Conservation (phyloP, 2,797 vertebrate species). For the Pygocentrus nattereri region DNA sequence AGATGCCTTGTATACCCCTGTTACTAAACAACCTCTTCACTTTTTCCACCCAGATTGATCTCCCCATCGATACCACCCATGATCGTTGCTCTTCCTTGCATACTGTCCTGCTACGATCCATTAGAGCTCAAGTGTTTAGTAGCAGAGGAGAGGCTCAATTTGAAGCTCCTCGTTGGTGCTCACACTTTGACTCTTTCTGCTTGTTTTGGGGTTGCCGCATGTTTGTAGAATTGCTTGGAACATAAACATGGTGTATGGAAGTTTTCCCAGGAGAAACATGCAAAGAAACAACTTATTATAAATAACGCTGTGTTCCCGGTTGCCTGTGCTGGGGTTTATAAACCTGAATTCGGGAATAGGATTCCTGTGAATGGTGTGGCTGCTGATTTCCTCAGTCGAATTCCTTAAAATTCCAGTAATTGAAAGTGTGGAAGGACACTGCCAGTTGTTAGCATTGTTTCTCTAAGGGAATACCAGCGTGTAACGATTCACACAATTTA, state of each 20-base stretch:
- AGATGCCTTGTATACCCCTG: background rate
- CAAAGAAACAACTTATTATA: slow-evolving; percentile 1
- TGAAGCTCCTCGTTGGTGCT: background rate
- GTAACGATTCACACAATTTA: too few relatives aligned
- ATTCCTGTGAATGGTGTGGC: too few relatives aligned
- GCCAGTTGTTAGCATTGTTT: too few relatives aligned
- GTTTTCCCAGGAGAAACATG: background rate
- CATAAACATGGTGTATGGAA: slow-evolving; percentile 12
- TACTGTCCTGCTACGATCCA: slow-evolving; percentile 60
- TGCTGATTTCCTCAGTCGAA: too few relatives aligned
- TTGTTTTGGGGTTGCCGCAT: background rate
- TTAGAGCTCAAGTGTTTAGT: slow-evolving; percentile 14
- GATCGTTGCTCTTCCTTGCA: slow-evolving; percentile 34
- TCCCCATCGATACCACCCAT: background rate
- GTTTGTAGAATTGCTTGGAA: slow-evolving; percentile 10
- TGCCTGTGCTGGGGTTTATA: background rate
- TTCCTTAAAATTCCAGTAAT: too few relatives aligned
- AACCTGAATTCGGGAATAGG: background rate
- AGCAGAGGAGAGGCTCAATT: slow-evolving; percentile 37
- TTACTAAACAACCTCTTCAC: slow-evolving; percentile 48
- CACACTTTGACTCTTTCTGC: slow-evolving; percentile 7
- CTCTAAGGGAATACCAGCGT: too few relatives aligned
- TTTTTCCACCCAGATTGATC: slow-evolving; percentile 62
- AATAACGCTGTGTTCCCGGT: background rate
- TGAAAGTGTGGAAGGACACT: too few relatives aligned